These are phyloP conservation scores for Pantherophis alleghaniensis DNA, from an alignment of 2,797 vertebrate genomes.

Conservation along the genomic window DNA sequence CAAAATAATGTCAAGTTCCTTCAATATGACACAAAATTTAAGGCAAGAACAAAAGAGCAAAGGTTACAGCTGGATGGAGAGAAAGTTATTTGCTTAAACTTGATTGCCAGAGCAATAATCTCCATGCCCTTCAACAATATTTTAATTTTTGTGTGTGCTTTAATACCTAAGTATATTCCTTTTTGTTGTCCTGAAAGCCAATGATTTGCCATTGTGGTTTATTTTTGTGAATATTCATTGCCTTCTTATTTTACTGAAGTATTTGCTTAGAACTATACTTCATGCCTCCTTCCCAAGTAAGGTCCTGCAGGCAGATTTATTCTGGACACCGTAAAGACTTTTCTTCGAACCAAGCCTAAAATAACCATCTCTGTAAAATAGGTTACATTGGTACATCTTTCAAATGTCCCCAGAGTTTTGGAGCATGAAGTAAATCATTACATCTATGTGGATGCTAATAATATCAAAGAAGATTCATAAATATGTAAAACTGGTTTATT, in stretches of 20 bases:
- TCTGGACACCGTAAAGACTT: background rate
- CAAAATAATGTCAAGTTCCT: background rate
- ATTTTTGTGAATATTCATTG: background rate
- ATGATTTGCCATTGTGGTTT: background rate
- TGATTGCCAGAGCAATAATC: background rate
- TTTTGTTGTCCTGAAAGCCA: background rate
- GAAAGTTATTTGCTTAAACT: background rate
- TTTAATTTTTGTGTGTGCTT: background rate
- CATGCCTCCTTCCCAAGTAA: background rate
- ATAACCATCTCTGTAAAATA: background rate
- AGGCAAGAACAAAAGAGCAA: background rate
- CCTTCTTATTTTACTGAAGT: background rate
- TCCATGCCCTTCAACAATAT: background rate
- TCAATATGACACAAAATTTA: background rate
- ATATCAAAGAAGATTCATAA: conserved; percentile 30
- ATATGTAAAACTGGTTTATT: conserved; percentile 46
- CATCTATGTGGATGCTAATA: conserved; percentile 48
- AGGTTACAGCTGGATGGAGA: background rate
- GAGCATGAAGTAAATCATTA: conserved; percentile 27
- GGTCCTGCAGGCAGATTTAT: background rate
- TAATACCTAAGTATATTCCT: background rate
- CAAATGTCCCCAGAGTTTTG: background rate
- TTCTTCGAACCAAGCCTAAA: background rate
- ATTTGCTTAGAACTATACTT: background rate
- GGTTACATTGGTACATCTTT: conserved; percentile 7